phyloP scores from a whole-genome alignment of 2,113 vertebrate species.

The Apteryx owenii region DNA sequence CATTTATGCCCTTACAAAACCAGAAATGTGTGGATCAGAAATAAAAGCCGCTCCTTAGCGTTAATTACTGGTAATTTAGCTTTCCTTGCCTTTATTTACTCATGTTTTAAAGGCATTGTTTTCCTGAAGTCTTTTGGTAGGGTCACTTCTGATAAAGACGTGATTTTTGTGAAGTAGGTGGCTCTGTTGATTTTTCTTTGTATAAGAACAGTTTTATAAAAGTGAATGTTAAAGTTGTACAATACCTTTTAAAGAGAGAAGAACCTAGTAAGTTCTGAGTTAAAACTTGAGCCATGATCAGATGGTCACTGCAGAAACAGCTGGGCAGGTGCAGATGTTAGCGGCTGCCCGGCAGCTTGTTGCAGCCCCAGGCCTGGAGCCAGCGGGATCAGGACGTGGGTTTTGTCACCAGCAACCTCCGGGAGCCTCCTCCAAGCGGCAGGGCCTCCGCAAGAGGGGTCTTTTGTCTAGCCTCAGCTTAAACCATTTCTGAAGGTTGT shows the following conservation, averaged over 20 bases:
- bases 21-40: background rate
- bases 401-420: accelerated
- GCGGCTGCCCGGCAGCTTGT: background rate
- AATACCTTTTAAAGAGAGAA: background rate
- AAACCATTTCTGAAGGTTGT: background rate
- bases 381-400: accelerated
- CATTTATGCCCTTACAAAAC: background rate
- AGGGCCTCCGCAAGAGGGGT: background rate
- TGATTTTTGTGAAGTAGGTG: background rate
- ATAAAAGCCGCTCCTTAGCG: background rate
- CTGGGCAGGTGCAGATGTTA: background rate
- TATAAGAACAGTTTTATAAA: background rate
- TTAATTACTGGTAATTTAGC: background rate
- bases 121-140: background rate
- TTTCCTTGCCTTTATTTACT: background rate
- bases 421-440: background rate
- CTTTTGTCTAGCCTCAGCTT: background rate
- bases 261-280: background rate
- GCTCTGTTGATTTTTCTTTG: background rate
- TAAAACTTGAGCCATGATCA: background rate
- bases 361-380: background rate
- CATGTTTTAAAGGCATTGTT: background rate
- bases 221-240: background rate
- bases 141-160: background rate
- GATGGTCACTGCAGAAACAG: background rate